phyloP scores from a whole-genome alignment of 1,140 invertebrate species.

The Ladona fulva region DNA sequence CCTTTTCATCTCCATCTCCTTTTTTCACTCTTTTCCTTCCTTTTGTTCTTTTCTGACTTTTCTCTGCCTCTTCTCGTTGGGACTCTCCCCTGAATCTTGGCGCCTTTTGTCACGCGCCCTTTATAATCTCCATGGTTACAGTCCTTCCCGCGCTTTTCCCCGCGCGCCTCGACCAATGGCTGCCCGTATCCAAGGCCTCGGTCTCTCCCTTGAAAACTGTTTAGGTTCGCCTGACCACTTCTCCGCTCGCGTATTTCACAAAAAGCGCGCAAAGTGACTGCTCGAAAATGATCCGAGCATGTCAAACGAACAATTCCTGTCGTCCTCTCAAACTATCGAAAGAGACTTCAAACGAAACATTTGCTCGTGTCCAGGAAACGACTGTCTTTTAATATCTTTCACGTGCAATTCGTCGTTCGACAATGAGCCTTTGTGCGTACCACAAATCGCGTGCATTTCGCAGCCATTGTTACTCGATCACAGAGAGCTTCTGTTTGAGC shows the following conservation, averaged over 20 bases:
- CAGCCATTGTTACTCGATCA: too few species aligned
- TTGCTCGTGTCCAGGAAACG: too few species aligned
- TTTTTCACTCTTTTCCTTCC: not conserved
- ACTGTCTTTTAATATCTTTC: too few species aligned
- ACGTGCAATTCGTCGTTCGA: too few species aligned
- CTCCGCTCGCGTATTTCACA: not conserved
- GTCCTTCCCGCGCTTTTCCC: not conserved
- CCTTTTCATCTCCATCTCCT: not conserved
- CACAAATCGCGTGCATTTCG: too few species aligned
- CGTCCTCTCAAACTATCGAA: too few species aligned
- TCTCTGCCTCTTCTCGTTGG: not conserved
- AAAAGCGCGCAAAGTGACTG: too few species aligned
- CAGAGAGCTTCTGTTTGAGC: too few species aligned
- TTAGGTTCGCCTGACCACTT: not conserved
- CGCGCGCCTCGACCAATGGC: not conserved
- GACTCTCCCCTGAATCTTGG: not conserved
- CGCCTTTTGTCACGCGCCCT: not conserved
- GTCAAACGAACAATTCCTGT: too few species aligned
- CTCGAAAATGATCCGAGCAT: too few species aligned
- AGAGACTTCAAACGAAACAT: too few species aligned
- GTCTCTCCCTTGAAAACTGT: not conserved
- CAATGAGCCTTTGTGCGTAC: too few species aligned
- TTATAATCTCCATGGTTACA: constrained; percentile 1
- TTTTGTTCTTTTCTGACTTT: not conserved
- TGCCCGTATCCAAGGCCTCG: not conserved